phyloP scores from a whole-genome alignment of 2,888 invertebrate genomes.

The Maniola hyperantus region DNA sequence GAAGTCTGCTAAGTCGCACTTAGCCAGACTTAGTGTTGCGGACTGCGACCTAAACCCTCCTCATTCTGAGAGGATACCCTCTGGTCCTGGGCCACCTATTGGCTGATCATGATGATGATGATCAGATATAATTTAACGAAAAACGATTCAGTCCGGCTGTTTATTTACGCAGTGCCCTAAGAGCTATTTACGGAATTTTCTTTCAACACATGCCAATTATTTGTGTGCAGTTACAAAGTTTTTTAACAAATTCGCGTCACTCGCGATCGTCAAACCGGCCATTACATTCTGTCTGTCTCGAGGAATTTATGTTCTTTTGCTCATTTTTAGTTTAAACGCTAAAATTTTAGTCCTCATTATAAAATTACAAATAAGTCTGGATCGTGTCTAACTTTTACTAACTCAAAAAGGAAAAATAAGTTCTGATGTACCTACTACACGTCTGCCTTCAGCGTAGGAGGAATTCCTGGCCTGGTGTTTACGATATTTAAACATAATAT shows the following conservation, averaged over 20 bases:
- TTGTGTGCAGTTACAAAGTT: constrained; percentile 58
- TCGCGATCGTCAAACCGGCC: constrained; percentile 36
- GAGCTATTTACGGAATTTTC: constrained; percentile 62
- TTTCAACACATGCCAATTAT: constrained; percentile 58
- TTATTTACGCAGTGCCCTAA: constrained; percentile 31
- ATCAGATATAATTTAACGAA: constrained; percentile 14
- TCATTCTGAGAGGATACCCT: no score
- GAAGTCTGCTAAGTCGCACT: no score
- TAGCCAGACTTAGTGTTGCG: no score
- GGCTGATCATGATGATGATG: no score
- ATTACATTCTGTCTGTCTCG: constrained; percentile 29
- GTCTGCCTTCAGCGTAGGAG: no score
- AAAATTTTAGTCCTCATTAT: background rate
- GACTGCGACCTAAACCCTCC: no score
- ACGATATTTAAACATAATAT: background rate
- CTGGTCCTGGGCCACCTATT: no score
- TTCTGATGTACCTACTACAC: no score
- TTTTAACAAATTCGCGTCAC: constrained; percentile 39
- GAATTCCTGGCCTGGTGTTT: background rate
- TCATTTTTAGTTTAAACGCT: no score
- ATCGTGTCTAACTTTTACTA: background rate
- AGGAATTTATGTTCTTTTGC: constrained; percentile 11
- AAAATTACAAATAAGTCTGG: background rate
- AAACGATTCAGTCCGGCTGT: constrained; percentile 30
- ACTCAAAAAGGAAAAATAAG: no score